These are phyloP conservation scores for Pagetopsis macropterus DNA, from an alignment of 2,797 vertebrate species.

Conservation along the genomic window DNA sequence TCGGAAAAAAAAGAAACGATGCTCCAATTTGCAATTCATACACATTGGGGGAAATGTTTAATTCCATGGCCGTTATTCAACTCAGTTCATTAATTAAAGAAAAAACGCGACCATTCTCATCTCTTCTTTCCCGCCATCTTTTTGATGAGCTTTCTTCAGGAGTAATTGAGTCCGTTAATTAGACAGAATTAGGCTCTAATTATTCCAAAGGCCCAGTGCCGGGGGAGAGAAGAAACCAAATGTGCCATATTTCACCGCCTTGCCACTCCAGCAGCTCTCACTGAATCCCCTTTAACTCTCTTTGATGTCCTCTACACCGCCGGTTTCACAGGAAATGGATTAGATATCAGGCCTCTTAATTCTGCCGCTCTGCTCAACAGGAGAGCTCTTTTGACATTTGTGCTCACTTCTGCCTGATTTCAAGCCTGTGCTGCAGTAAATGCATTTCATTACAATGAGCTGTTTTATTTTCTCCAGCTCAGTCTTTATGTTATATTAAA, in stretches of 20 bases:
- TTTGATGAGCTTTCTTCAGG: slow-evolving; percentile 87
- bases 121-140: slow-evolving; percentile 83
- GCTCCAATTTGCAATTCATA: slow-evolving; percentile 85
- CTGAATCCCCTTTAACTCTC: slow-evolving; percentile 79
- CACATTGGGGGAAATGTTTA: slow-evolving; percentile 85
- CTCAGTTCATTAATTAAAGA: slow-evolving; percentile 88
- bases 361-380: slow-evolving; percentile 76
- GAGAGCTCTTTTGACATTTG: slow-evolving; percentile 80
- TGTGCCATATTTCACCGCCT: slow-evolving; percentile 80
- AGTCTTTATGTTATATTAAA: slow-evolving; percentile 84
- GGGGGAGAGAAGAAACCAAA: slow-evolving; percentile 76
- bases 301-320: slow-evolving; percentile 79
- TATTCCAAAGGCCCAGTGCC: slow-evolving; percentile 85
- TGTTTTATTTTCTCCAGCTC: slow-evolving; percentile 79
- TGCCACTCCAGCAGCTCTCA: slow-evolving; percentile 71
- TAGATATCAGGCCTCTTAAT: slow-evolving; percentile 80
- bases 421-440: slow-evolving; percentile 75
- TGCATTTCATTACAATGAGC: slow-evolving; percentile 85
- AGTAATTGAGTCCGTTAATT: slow-evolving; percentile 89
- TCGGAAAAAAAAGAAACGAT: slow-evolving; percentile 64
- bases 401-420: slow-evolving; percentile 79
- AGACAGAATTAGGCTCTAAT: slow-evolving; percentile 88
- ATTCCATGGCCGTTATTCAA: slow-evolving; percentile 85
- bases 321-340: slow-evolving; percentile 83
- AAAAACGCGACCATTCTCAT: slow-evolving; percentile 79